Evolutionary conservation across 2,113 vertebrate genomes (phyloP), one percentile per base, ranked within the genome.

Genomic region (Craseonycteris thonglongyai): DNA sequence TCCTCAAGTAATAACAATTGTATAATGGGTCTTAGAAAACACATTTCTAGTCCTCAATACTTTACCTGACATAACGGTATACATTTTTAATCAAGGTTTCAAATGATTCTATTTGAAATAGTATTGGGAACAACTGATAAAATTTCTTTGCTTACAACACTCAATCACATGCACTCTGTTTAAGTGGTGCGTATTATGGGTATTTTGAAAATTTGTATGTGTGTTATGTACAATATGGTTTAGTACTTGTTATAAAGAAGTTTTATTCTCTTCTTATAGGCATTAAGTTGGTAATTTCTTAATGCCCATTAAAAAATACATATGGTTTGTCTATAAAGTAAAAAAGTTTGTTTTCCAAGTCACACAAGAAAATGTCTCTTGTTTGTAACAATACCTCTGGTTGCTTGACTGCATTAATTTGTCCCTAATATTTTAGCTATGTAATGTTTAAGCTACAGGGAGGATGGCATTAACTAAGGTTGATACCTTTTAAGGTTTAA

Each of bases 81-180:
- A 95, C 26, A 79, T 96, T 97, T 97, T 97, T 87, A 96, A 97
- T 97, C 92, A 92, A 78, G 92, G 72, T 96, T 94, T 93, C 91
- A 93, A 97, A 96, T 96, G 91, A 49, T 56, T 35, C 8, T 56
- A 95, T 97, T 96, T 96, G 80, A 97, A 95, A 49, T 33, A 59
- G 24, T 49, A 58, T 96, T 91, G 93, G 96, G 96, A 75, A 86
- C 85, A 71, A 24, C 91, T 72, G 84, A 61, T 94, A n/a, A 95
- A 93, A 82, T 86, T 95, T 61, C 78, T 91, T 82, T 78, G 72
- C 85, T 69, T 80, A 47, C 24, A 71, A 76, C 16, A 56, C 49
- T 97, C 68, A 38, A 63, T 91, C 84, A 92, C 56, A 78, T 28
- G 51, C 63, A 54, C 65, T 71, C n/a, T 80, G 56, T 92, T 93